These are phyloP conservation scores for Nysson spinosus DNA, from an alignment of 2,888 invertebrate genomes.

Conservation along the genomic window DNA sequence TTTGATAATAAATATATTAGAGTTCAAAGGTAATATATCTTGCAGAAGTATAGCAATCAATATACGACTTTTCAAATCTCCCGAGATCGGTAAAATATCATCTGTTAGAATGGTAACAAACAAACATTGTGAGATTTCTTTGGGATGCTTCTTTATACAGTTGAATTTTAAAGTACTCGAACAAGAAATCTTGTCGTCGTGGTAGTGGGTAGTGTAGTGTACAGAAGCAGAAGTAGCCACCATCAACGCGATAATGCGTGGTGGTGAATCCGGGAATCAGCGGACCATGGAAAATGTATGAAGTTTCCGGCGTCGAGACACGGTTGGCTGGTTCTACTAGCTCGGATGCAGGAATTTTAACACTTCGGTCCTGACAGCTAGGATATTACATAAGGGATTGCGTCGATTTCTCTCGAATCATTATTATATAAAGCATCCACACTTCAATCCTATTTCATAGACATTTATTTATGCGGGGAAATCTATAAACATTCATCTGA, in stretches of 20 bases:
- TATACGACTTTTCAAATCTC: too few species aligned
- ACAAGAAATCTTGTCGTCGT: constrained; percentile 19
- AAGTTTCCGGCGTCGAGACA: constrained; percentile 63
- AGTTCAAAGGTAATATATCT: too few species aligned
- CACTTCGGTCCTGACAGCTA: constrained; percentile 55
- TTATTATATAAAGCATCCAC: constrained; percentile 22
- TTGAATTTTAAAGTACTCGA: constrained; percentile 27
- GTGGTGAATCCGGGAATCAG: constrained; percentile 60
- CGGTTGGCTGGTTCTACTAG: constrained; percentile 51
- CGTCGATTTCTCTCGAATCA: constrained; percentile 48
- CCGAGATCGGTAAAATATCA: too few species aligned
- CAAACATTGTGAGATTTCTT: too few species aligned
- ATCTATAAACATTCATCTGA: constrained; percentile 11
- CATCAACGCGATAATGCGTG: constrained; percentile 65
- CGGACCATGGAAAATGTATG: constrained; percentile 73
- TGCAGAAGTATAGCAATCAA: too few species aligned
- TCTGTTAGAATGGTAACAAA: too few species aligned
- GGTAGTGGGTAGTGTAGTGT: constrained; percentile 8
- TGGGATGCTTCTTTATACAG: constrained; percentile 7
- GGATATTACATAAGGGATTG: constrained; percentile 55
- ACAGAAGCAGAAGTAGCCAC: constrained; percentile 62
- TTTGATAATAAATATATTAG: too few species aligned
- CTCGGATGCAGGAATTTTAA: constrained; percentile 57
- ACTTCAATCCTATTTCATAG: constrained; percentile 1
- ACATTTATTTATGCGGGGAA: neutral